A percentile compares a stretch with the other conserved stretches of the same genome.
phyloP scores from a whole-genome alignment of 2,888 invertebrate species.

The Chymomyza procnemis region DNA sequence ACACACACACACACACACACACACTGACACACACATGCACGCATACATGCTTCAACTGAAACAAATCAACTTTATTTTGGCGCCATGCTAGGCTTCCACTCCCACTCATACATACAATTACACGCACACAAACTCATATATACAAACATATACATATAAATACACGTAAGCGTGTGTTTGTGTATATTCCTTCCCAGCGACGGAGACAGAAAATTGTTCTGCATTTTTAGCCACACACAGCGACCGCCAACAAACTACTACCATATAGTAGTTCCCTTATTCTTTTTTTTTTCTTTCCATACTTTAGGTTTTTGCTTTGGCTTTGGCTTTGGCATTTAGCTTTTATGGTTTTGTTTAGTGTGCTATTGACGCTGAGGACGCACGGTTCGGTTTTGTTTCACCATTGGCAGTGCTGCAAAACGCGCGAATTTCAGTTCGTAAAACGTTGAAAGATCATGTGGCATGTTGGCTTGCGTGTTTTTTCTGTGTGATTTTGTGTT shows the following conservation, averaged over 20 bases:
- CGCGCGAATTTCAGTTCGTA: background rate
- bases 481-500: no score
- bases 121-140: background rate
- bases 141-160: background rate
- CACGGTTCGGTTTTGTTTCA: constrained; percentile 52
- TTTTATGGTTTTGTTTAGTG: constrained; percentile 62
- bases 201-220: constrained; percentile 20
- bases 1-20: constrained; percentile 19
- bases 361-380: constrained; percentile 67
- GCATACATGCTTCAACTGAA: constrained; percentile 49
- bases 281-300: constrained; percentile 37
- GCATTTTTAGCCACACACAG: constrained; percentile 3
- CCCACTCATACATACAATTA: constrained; percentile 7
- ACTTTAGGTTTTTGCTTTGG: constrained; percentile 7
- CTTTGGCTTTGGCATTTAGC: constrained; percentile 27
- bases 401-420: constrained; percentile 5
- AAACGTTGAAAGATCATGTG: background rate
- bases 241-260: constrained; percentile 38
- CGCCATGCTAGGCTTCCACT: constrained; percentile 50
- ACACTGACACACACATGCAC: constrained; percentile 35
- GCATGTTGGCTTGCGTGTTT: background rate
- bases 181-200: constrained; percentile 5
- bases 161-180: constrained; percentile 35
- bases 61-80: constrained; percentile 72
- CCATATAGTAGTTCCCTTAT: no score